phyloP scores from a whole-genome alignment of 2,797 vertebrate species.

The Sylvilagus floridanus region DNA sequence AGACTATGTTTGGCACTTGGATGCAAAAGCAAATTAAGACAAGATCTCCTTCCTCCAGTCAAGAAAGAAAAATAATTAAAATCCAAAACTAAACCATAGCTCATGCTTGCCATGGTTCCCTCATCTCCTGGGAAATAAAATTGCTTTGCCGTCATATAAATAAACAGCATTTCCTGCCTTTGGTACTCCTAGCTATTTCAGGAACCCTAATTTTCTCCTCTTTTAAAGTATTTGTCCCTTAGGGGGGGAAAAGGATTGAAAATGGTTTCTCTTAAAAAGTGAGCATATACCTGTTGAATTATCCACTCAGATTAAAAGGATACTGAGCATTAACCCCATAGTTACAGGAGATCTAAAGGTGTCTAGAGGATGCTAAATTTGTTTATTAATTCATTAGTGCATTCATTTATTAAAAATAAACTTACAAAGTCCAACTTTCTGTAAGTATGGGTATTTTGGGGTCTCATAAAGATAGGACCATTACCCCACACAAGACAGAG shows the following conservation, averaged over 20 bases:
- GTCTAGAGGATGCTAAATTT: conserved; percentile 28
- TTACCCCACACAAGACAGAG: not conserved
- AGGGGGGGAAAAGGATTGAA: not conserved
- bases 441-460: not conserved
- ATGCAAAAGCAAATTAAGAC: conserved; percentile 28
- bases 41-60: not conserved
- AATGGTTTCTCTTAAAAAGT: conserved; percentile 25
- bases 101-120: not conserved
- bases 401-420: conserved; percentile 64
- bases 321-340: conserved; percentile 13
- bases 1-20: not conserved
- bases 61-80: conserved; percentile 55
- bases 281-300: conserved; percentile 48
- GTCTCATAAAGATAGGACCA: not conserved
- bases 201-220: conserved; percentile 18
- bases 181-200: conserved; percentile 2
- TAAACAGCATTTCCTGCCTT: not conserved
- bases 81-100: not conserved
- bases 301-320: conserved; percentile 33
- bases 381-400: conserved; percentile 60
- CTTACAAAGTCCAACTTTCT: conserved; percentile 28
- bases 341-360: conserved; percentile 4
- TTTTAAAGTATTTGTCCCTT: conserved; percentile 31
- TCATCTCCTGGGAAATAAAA: conserved; percentile 48
- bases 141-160: not conserved